Base-by-base conservation (phyloP, 2,797 vertebrate species). In the Crenichthys baileyi region DNA sequence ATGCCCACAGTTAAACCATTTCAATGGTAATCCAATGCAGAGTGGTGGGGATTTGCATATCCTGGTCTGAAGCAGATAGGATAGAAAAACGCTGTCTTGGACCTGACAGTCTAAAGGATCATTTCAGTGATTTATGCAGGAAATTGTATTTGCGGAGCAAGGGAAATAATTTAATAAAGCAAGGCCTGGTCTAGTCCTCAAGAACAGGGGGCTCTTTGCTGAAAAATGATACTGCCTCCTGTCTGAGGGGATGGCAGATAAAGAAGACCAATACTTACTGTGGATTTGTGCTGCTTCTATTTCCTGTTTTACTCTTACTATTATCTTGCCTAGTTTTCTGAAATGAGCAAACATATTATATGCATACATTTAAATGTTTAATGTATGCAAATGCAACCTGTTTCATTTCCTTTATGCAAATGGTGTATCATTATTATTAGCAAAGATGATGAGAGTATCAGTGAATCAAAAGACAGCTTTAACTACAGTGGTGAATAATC, bases 51-150 rank as follows among this genome's bases (percentile, higher is more conserved):
- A 94, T 95, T 95, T 93, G 92, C 93, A 91, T 94, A 95, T 95
- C 91, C 93, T 95, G 93, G 92, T 89, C 89, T 20, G 80, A 86
- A 87, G 91, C 89, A 94, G 94, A 95, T 95, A 95, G 93, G 90
- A 91, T 89, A 93, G 91, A 94, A 93, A 90, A 94, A 93, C 90
- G 88, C 88, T 92, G 90, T 92, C 90, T 88, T 85, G 87, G 84
- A 90, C 84, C 90, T 95, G 94, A 94, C 93, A 93, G 93, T 90
- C 92, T 92, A 91, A 94, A 88, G 93, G 93, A 95, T 95, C 94
- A 94, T 95, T 95, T 95, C 89, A 94, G 92, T 95, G 94, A 96
- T 96, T 96, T 94, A 95, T 96, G 90, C 92, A 94, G 94, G 93
- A 94, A 94, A 95, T 94, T 94, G 94, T 94, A 94, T 95, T 95